Evolutionary conservation across 1,140 invertebrate genomes (phyloP), one percentile per base, ranked within the genome.

Genomic region (Drosophila ambigua): DNA sequence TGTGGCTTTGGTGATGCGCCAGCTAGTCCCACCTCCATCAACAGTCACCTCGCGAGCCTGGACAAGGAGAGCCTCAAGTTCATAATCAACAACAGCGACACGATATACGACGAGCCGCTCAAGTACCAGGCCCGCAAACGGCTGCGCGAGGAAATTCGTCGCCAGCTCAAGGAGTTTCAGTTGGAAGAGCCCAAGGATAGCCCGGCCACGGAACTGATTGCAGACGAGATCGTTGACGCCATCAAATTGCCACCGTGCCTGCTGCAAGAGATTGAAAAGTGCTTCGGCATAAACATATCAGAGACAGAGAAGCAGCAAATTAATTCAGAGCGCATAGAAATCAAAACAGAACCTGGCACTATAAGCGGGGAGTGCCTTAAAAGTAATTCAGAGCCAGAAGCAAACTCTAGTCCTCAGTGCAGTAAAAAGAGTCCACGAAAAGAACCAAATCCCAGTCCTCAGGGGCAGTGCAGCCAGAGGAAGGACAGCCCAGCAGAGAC

Each of bases 41-140:
- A 60, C 48, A 77, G 80, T 16, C 74, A 76, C n/a, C 61, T 92
- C 26, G 89, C 79, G 15, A 83, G 43, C 5, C 81, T 92, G 77
- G 79, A 91, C 57, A 91, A 91, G 59, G 71, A 79, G 53, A 64
- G 67, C 16, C 78, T 92, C 0, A 89, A 84, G 48, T 68, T 92
- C 24, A 81, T 92, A 24, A 92, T 92, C 24, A 92, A 92, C 44
- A 90, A 77, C 43, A 61, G 87, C 8, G 77, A 81, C 26, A 84
- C 89, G 6, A 90, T 90, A 39, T 91, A 73, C 50, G 83, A 91
- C 54, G 88, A 84, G 35, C 85, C 87, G 11, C 45, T 92, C 6
- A 77, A 91, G 39, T 7, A 61, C 4, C 89, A 91, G 35, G 90
- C 91, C 9, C 62, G 87, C 1, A 55, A 76, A 28, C 74, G 79